Conservation (phyloP, 92 coral and sea anemone species). For the Isaurus tuberculatus region DNA sequence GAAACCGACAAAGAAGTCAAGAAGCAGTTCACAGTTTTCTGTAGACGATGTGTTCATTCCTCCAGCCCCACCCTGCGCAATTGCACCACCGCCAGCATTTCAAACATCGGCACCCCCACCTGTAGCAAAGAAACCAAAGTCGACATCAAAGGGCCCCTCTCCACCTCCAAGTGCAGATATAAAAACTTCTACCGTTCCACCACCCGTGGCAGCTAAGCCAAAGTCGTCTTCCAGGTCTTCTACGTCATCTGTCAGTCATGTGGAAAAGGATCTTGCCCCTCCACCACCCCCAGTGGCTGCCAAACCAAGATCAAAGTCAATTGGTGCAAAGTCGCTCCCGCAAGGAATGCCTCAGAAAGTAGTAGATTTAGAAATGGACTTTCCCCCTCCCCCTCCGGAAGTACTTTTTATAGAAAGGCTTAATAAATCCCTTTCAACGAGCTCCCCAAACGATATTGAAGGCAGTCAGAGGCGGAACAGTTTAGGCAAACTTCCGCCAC, state of each 20-base stretch:
- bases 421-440: slow-evolving; percentile 55
- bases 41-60: slow-evolving; percentile 40
- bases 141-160: slow-evolving; percentile 7
- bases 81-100: slow-evolving; percentile 32
- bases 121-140: slow-evolving; percentile 40
- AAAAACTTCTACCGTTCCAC: slow-evolving; percentile 7
- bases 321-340: slow-evolving; percentile 74
- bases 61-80: neutral
- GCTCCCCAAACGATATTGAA: slow-evolving; percentile 39
- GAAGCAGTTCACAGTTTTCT: slow-evolving; percentile 53
- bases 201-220: slow-evolving; percentile 42
- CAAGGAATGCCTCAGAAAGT: slow-evolving; percentile 48
- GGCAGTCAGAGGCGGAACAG: slow-evolving; percentile 55
- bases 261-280: slow-evolving; percentile 22
- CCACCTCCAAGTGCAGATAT: neutral
- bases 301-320: slow-evolving; percentile 59
- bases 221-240: neutral
- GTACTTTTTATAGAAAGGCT: slow-evolving; percentile 65
- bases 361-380: slow-evolving; percentile 68
- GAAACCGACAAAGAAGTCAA: slow-evolving; percentile 59
- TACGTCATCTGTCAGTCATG: slow-evolving; percentile 14
- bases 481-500: slow-evolving; percentile 35
- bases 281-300: slow-evolving; percentile 44
- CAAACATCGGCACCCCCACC: slow-evolving; percentile 36
- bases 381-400: slow-evolving; percentile 93